A percentile compares a stretch with the other conserved stretches of the same genome.
phyloP scores from a whole-genome alignment of 2,888 invertebrate genomes.

The Drosophila basisetae region DNA sequence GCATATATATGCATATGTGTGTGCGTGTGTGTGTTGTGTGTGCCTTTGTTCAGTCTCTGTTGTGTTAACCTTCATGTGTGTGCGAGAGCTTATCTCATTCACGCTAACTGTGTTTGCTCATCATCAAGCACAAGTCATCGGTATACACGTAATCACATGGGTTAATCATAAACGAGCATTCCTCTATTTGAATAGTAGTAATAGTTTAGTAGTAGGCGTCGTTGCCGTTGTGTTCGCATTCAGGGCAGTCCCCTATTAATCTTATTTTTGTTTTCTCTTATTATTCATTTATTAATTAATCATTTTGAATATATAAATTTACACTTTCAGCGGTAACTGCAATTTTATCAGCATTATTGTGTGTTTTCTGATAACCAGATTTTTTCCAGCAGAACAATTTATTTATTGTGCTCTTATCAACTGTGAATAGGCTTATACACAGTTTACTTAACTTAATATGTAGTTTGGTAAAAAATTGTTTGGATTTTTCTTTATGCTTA shows the following conservation, averaged over 20 bases:
- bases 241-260: neutral
- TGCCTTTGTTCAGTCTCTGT: slow-evolving; percentile 12
- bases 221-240: neutral
- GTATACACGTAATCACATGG: slow-evolving; percentile 37
- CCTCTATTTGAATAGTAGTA: slow-evolving; percentile 21
- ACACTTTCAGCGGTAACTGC: neutral
- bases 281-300: slow-evolving; percentile 1
- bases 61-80: slow-evolving; percentile 36
- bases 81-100: slow-evolving; percentile 46
- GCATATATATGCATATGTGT: neutral
- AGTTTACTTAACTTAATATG: slow-evolving; percentile 1
- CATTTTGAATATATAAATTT: neutral
- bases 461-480: neutral
- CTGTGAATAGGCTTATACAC: slow-evolving; percentile 19
- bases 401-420: neutral
- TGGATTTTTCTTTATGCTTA: neutral
- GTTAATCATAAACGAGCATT: slow-evolving; percentile 39
- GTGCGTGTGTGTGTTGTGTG: neutral
- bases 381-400: neutral
- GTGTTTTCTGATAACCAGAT: neutral
- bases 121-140: slow-evolving; percentile 25
- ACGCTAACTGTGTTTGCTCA: slow-evolving; percentile 48
- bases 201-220: neutral
- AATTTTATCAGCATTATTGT: neutral
- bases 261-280: neutral